Evolutionary conservation across 1,140 invertebrate species (phyloP), one percentile per base, ranked within the genome.

Genomic region (Brachionus asplanchnoidis): DNA sequence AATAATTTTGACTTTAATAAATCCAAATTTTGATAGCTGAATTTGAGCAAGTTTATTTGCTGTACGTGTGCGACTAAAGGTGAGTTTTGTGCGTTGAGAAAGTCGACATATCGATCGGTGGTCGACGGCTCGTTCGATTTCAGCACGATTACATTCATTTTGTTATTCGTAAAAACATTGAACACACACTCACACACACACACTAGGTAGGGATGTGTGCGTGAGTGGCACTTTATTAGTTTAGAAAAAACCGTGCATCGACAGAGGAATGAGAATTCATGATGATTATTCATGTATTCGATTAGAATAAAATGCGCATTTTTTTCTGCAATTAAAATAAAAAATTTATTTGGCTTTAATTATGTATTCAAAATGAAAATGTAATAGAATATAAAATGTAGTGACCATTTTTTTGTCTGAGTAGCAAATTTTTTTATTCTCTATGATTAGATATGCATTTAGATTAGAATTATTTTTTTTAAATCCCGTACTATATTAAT

Each of bases 1-100:
- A 73, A 73, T 73, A 73, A 73, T 73, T 73, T 73, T 73, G 68
- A 73, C n/a, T 73, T 73, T n/a, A 73, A 40, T 73, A 73, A 20
- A 44, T 73, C 68, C 68, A 73, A 73, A 73, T 73, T 73, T 73
- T 73, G 28, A 73, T 17, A 73, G 36, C 17, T 73, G 42, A 73
- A 73, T 73, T 73, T 73, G 26, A 73, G 42, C 23, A 73, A 73
- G 40, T 73, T 73, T 8, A 73, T 73, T 73, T 73, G 68, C 6
- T 73, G 26, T 42, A 73, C 32, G 66, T 73, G 36, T 9, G 4
- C 1, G 14, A 73, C n/a, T 5, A 42, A n/a, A 42, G 28, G 68
- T 7, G 68, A 40, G 40, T 73, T 3, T 73, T 42, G 32, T 3
- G 28, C 36, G 17, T 17, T 4, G 0, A 73, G 28, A 42, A 17